A percentile compares a stretch with the other conserved stretches of the same genome.
These are phyloP conservation scores for Corythaixoides concolor DNA, from an alignment of 2,113 vertebrate species.

Conservation along the genomic window DNA sequence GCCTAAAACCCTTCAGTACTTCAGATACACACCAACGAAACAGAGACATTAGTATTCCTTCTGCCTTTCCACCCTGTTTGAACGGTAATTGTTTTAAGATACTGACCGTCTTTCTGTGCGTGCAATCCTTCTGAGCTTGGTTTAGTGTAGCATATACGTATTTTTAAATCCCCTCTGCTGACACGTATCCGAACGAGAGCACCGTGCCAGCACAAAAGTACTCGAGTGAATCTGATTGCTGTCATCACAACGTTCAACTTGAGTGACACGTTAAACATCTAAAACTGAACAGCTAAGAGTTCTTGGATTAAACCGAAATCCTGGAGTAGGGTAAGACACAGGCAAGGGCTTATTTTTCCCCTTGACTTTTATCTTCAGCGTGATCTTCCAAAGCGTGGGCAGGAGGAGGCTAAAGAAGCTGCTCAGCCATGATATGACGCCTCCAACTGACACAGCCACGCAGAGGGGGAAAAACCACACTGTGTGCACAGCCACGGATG, in stretches of 20 bases:
- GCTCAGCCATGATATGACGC: background rate
- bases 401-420: background rate
- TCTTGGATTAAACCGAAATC: background rate
- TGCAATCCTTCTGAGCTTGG: background rate
- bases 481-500: background rate
- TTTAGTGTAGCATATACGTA: background rate
- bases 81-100: background rate
- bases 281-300: background rate
- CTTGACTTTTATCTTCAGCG: background rate
- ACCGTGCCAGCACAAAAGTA: background rate
- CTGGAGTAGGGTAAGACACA: background rate
- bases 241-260: conserved; percentile 15
- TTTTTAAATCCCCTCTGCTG: background rate
- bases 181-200: background rate
- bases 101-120: background rate
- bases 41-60: background rate
- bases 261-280: conserved; percentile 36
- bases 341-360: background rate
- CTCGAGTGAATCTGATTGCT: conserved; percentile 23
- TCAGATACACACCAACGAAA: background rate
- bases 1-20: background rate
- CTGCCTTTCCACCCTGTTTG: background rate
- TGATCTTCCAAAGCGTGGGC: background rate
- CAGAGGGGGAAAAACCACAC: fast-evolving
- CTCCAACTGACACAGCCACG: fast-evolving